These are phyloP conservation scores for Monopterus albus DNA, from an alignment of 2,113 vertebrate genomes.

Conservation along the genomic window DNA sequence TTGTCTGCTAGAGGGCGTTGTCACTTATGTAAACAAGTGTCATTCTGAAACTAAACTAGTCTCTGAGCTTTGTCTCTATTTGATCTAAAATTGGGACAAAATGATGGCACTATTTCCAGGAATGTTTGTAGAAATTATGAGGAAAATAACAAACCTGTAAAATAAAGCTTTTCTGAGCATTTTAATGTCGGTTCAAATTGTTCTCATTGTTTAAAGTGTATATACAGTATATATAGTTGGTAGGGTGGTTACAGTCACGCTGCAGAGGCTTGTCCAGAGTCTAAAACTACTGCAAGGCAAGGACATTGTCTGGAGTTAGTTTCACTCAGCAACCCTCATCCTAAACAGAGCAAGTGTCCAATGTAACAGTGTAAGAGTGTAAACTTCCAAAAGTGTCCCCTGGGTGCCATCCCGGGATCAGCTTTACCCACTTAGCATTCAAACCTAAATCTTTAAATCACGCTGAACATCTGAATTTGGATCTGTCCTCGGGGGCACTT, in stretches of 20 bases:
- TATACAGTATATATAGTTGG: no score
- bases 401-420: conserved; percentile 56
- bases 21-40: no score
- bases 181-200: background rate
- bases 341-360: conserved; percentile 32
- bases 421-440: conserved; percentile 67
- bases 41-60: no score
- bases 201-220: no score
- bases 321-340: conserved; percentile 26
- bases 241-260: no score
- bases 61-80: background rate
- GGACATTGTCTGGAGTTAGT: conserved; percentile 37
- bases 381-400: conserved; percentile 68
- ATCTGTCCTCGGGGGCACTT: conserved; percentile 69
- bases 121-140: background rate
- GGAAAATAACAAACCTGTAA: background rate
- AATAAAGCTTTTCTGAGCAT: background rate
- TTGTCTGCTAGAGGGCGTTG: background rate
- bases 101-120: background rate
- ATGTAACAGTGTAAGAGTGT: conserved; percentile 42
- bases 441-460: conserved; percentile 67
- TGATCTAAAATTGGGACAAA: background rate
- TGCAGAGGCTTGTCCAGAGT: no score
- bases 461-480: conserved; percentile 70
- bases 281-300: conserved; percentile 29